These are phyloP conservation scores for Pteronura brasiliensis DNA, from an alignment of 2,113 vertebrate genomes.

Conservation along the genomic window DNA sequence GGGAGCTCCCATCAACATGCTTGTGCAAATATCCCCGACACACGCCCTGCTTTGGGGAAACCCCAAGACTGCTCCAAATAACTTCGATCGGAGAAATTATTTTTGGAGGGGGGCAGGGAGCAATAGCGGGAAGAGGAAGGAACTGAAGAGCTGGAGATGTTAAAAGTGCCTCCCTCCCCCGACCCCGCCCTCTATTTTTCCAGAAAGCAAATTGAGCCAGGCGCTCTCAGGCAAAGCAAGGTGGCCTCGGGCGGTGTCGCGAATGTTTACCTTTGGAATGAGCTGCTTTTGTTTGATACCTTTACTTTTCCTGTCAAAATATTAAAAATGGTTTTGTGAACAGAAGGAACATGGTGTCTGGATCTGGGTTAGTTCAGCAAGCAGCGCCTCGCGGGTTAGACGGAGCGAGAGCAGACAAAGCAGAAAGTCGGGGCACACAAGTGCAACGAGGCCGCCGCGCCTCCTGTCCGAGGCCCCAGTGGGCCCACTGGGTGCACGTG, in stretches of 20 bases:
- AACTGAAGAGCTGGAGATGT: not conserved
- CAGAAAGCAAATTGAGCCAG: not conserved
- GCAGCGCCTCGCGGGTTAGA: conserved; percentile 59
- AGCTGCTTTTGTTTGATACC: conserved; percentile 92
- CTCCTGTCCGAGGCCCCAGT: not conserved
- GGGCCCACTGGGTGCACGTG: not conserved
- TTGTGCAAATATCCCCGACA: not conserved
- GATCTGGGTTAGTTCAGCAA: conserved; percentile 76
- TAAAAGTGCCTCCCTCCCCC: not conserved
- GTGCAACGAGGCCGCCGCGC: conserved; percentile 46
- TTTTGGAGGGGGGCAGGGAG: not conserved
- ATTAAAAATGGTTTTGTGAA: conserved; percentile 69
- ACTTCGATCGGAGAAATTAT: not conserved
- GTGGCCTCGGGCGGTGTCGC: not conserved
- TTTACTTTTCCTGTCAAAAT: conserved; percentile 93
- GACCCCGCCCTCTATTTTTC: not conserved
- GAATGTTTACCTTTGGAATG: conserved; percentile 94
- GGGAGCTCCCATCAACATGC: not conserved
- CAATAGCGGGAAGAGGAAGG: not conserved
- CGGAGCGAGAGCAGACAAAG: conserved; percentile 26
- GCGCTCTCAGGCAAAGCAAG: not conserved
- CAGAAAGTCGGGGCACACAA: not conserved
- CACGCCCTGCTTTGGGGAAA: not conserved
- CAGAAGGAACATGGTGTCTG: not conserved
- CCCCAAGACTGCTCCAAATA: not conserved